phyloP scores from a whole-genome alignment of 1,140 invertebrate species.

The Telenomus remus region DNA sequence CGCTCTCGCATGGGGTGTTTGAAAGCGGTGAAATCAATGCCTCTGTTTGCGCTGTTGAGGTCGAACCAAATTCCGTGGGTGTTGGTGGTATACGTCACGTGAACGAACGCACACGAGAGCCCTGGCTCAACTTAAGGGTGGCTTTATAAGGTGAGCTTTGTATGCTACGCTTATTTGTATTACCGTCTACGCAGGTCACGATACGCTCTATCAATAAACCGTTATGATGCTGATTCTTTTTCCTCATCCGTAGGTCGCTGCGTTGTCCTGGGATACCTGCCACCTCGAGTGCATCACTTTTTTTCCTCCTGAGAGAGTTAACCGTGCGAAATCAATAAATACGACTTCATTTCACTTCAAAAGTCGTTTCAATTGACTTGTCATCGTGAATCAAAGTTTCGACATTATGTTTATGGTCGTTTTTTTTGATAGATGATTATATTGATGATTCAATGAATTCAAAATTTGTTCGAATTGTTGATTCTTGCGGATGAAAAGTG shows the following conservation, averaged over 20 bases:
- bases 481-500: no score
- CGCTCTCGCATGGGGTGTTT: slow-evolving; percentile 68
- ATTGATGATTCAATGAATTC: no score
- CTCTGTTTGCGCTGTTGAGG: slow-evolving; percentile 75
- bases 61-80: slow-evolving; percentile 71
- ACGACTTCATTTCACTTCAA: no score
- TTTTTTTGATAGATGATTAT: no score
- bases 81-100: slow-evolving; percentile 55
- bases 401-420: no score
- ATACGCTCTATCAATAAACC: slow-evolving; percentile 52
- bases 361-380: no score
- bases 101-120: slow-evolving; percentile 45
- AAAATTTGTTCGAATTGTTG: no score
- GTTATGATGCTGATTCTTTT: slow-evolving; percentile 41
- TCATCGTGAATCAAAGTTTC: no score
- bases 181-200: slow-evolving; percentile 43
- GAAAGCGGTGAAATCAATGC: slow-evolving; percentile 76
- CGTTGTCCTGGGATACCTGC: slow-evolving; percentile 8
- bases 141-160: slow-evolving; percentile 58
- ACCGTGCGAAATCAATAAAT: no score
- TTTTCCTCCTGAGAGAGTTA: background rate
- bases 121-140: slow-evolving; percentile 39
- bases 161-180: slow-evolving; percentile 48
- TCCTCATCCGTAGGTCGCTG: slow-evolving; percentile 20
- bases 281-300: slow-evolving; percentile 6